Percentiles rank a stretch among this genome's conserved stretches.
Conservation (phyloP, 2,888 invertebrate genomes). For the Tortricodes alternella region DNA sequence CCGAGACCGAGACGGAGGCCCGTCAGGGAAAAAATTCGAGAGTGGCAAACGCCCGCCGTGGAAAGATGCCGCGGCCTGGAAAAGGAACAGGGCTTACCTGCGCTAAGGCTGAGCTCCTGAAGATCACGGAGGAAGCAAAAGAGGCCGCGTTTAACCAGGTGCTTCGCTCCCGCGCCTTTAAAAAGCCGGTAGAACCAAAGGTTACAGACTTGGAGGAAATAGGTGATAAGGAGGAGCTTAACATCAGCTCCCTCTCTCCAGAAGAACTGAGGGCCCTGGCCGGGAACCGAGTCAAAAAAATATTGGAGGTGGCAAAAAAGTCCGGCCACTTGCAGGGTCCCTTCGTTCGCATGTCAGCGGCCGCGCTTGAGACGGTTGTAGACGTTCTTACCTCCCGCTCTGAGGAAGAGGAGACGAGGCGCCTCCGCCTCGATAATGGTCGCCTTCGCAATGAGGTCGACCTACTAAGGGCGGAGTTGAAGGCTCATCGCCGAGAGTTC, state of each 20-base stretch:
- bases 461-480: too few species aligned
- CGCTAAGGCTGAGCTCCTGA: neutral
- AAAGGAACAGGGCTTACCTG: neutral
- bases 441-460: too few species aligned
- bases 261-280: neutral
- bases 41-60: too few species aligned
- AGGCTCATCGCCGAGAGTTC: too few species aligned
- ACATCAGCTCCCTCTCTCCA: neutral
- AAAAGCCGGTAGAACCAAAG: neutral
- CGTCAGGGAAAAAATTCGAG: too few species aligned
- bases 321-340: neutral
- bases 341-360: neutral
- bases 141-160: neutral
- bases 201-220: neutral
- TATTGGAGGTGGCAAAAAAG: neutral
- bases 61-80: too few species aligned
- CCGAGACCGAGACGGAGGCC: too few species aligned
- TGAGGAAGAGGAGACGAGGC: neutral
- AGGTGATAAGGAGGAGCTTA: neutral
- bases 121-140: neutral
- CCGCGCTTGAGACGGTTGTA: neutral
- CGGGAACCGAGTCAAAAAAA: too few species aligned
- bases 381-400: neutral
- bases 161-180: neutral
- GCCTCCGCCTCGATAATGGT: too few species aligned